Conservation (phyloP, 1,140 invertebrate species). For the Popillia japonica region DNA sequence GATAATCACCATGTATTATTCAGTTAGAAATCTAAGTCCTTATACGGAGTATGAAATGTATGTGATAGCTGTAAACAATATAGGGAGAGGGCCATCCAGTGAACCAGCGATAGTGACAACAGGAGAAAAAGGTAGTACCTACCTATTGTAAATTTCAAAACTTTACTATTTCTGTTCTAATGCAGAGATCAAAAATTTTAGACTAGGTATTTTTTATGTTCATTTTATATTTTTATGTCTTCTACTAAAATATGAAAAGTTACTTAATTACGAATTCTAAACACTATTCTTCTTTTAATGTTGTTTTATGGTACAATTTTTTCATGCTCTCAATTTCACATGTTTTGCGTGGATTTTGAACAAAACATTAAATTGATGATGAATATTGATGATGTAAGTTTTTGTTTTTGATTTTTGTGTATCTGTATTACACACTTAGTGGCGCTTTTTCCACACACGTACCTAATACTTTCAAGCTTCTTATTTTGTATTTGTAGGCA, state of each 20-base stretch:
- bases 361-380: constrained; percentile 30
- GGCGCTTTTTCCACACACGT: constrained; percentile 48
- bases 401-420: constrained; percentile 50
- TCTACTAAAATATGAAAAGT: not conserved
- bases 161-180: not conserved
- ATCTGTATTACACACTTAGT: constrained; percentile 49
- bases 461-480: constrained; percentile 17
- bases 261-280: not conserved
- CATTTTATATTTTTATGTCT: not conserved
- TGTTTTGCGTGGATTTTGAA: constrained; percentile 43
- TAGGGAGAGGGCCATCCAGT: constrained; percentile 89
- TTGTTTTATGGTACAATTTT: constrained; percentile 18
- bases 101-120: constrained; percentile 88
- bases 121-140: constrained; percentile 93
- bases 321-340: constrained; percentile 32
- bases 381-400: constrained; percentile 51
- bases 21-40: constrained; percentile 86
- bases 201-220: not conserved
- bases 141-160: not conserved
- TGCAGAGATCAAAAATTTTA: not conserved
- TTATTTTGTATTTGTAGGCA: constrained; percentile 26
- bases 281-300: not conserved
- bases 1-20: constrained; percentile 91
- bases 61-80: constrained; percentile 92
- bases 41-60: constrained; percentile 98